Percentiles rank a stretch among this genome's conserved stretches.
phyloP scores from a whole-genome alignment of 1,140 invertebrate species.

The Drosophila suzukii region DNA sequence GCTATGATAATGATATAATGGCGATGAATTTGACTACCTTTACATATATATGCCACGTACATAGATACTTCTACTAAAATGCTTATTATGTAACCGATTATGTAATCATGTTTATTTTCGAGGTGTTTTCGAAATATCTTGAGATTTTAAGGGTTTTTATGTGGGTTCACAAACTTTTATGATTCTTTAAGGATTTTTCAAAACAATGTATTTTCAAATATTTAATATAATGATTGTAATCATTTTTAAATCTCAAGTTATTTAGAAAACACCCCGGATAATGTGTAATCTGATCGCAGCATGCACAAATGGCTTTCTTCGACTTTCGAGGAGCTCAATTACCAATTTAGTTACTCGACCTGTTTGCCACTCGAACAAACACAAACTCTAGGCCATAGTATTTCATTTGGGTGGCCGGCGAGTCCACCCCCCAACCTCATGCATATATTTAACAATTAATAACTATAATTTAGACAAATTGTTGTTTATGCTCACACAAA shows the following conservation, averaged over 20 bases:
- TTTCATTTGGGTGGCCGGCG: not conserved
- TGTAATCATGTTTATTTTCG: slow-evolving; percentile 3
- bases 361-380: slow-evolving; percentile 9
- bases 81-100: slow-evolving; percentile 26
- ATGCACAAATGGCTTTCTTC: slow-evolving; percentile 27
- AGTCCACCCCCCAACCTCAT: slow-evolving; percentile 1
- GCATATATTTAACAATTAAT: slow-evolving; percentile 35
- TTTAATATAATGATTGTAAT: too few relatives aligned
- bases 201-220: too few relatives aligned
- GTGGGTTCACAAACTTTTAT: too few relatives aligned
- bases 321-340: slow-evolving; percentile 1
- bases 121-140: not conserved
- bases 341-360: slow-evolving; percentile 5
- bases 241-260: not conserved
- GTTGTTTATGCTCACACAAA: slow-evolving; percentile 62
- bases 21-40: slow-evolving; percentile 30
- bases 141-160: too few relatives aligned
- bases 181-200: not conserved
- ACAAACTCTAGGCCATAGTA: slow-evolving; percentile 6
- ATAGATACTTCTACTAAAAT: slow-evolving; percentile 20
- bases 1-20: slow-evolving; percentile 22
- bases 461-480: slow-evolving; percentile 59
- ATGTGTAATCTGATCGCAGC: slow-evolving; percentile 14
- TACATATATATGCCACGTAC: slow-evolving; percentile 19
- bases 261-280: not conserved